Conservation (phyloP, 1,140 invertebrate species). For the Kradibia gibbosae region DNA sequence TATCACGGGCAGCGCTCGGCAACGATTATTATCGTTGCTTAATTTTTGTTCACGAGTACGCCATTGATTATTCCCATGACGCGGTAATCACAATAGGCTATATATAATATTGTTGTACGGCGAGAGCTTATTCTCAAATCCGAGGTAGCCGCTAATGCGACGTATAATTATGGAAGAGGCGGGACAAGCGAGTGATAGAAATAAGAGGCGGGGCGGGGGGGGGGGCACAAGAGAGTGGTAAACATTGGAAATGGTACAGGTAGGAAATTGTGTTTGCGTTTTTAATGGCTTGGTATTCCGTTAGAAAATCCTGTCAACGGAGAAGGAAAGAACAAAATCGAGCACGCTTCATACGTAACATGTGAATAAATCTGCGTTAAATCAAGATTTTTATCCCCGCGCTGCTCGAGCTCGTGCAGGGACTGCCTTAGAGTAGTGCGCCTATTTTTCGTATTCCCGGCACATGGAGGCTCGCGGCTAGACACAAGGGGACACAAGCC, state of each 20-base stretch:
- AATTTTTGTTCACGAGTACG: no score
- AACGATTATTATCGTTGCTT: no score
- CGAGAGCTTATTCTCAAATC: no score
- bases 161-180: no score
- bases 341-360: background rate
- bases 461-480: constrained; percentile 39
- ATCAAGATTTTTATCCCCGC: constrained; percentile 44
- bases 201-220: no score
- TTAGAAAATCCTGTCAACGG: background rate
- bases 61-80: no score
- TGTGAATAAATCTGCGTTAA: constrained; percentile 14
- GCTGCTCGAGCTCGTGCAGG: background rate
- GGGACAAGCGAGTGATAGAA: no score
- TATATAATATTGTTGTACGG: no score
- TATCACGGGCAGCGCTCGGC: no score
- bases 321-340: background rate
- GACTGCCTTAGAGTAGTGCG: background rate
- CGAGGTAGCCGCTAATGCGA: no score
- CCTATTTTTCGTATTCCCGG: constrained; percentile 51
- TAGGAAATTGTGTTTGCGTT: background rate
- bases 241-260: background rate
- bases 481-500: constrained; percentile 31
- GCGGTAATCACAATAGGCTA: no score
- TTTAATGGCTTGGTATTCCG: background rate
- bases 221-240: no score